Conservation (phyloP, 2,113 vertebrate species). For the Oryzias melastigma region DNA sequence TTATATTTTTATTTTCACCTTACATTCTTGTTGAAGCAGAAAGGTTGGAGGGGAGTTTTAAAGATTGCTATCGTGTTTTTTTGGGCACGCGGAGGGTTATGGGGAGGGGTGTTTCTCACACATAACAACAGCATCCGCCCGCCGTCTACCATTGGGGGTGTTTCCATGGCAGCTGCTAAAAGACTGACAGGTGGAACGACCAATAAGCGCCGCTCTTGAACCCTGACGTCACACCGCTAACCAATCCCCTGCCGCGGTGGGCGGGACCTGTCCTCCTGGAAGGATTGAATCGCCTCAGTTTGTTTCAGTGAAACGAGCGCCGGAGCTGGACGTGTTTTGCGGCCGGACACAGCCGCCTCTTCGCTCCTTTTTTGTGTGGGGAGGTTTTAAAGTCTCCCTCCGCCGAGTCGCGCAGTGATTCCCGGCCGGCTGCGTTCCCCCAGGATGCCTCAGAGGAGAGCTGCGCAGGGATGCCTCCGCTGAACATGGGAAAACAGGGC, state of each 20-base stretch:
- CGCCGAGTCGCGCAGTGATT: slow-evolving; percentile 19
- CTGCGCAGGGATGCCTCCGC: slow-evolving; percentile 58
- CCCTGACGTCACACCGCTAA: neutral
- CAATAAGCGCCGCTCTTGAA: slow-evolving; percentile 45
- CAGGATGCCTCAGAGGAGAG: slow-evolving; percentile 44
- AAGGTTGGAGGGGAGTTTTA: neutral
- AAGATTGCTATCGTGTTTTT: slow-evolving; percentile 3
- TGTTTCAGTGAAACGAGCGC: slow-evolving; percentile 59
- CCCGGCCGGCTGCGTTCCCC: slow-evolving; percentile 11
- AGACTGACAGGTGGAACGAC: slow-evolving; percentile 28
- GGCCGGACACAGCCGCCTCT: neutral
- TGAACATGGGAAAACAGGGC: slow-evolving; percentile 56
- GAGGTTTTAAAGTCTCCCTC: neutral
- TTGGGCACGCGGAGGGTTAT: neutral
- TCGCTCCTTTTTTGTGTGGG: slow-evolving; percentile 7
- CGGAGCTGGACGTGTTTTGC: slow-evolving; percentile 10
- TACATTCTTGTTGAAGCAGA: too few species aligned
- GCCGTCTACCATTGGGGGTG: slow-evolving; percentile 25
- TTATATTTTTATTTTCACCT: too few species aligned
- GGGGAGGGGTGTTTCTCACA: slow-evolving; percentile 16
- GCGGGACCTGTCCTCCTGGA: slow-evolving; percentile 40
- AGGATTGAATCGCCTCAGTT: slow-evolving; percentile 61
- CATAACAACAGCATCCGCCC: slow-evolving; percentile 58
- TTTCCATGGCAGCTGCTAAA: slow-evolving; percentile 15
- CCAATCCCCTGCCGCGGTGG: slow-evolving; percentile 54